These are phyloP conservation scores for Phortica magna DNA, from an alignment of 2,888 invertebrate genomes.

Conservation along the genomic window DNA sequence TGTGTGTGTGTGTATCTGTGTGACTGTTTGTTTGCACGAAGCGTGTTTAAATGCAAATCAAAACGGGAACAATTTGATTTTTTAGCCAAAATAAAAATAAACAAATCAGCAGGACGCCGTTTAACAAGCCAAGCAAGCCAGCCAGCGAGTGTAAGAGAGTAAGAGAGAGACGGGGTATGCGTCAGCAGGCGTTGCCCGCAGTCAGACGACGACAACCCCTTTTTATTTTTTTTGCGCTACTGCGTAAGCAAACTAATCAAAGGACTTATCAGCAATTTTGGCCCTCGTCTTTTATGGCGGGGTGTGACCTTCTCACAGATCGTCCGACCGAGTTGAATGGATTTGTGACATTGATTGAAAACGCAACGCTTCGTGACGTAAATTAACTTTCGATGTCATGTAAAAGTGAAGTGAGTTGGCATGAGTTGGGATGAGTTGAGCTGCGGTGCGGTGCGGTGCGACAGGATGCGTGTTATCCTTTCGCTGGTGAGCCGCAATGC, in stretches of 20 bases:
- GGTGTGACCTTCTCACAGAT: slow-evolving; percentile 7
- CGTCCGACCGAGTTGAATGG: slow-evolving; percentile 25
- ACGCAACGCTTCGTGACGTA: slow-evolving; percentile 69
- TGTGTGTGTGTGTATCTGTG: not conserved
- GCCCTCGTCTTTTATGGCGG: slow-evolving; percentile 2
- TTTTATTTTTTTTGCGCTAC: slow-evolving; percentile 9
- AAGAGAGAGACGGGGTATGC: not conserved
- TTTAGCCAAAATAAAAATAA: slow-evolving; percentile 62
- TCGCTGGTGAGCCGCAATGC: slow-evolving; percentile 57
- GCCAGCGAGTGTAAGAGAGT: not conserved
- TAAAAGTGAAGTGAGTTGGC: slow-evolving; percentile 5
- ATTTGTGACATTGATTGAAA: slow-evolving; percentile 67
- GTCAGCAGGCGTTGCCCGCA: not conserved
- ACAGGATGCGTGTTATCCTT: slow-evolving; percentile 66
- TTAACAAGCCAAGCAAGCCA: not conserved
- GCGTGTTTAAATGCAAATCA: slow-evolving; percentile 66
- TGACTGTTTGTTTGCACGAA: slow-evolving; percentile 48
- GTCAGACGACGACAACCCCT: slow-evolving; percentile 12
- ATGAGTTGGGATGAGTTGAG: not conserved
- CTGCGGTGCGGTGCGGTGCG: slow-evolving; percentile 35
- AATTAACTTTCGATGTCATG: slow-evolving; percentile 62
- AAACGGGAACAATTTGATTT: slow-evolving; percentile 64
- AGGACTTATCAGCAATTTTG: slow-evolving; percentile 32
- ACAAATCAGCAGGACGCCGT: slow-evolving; percentile 61
- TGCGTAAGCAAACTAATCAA: slow-evolving; percentile 26